phyloP scores from a whole-genome alignment of 92 coral and sea anemone genomes.

The Palythoa heliodiscus region DNA sequence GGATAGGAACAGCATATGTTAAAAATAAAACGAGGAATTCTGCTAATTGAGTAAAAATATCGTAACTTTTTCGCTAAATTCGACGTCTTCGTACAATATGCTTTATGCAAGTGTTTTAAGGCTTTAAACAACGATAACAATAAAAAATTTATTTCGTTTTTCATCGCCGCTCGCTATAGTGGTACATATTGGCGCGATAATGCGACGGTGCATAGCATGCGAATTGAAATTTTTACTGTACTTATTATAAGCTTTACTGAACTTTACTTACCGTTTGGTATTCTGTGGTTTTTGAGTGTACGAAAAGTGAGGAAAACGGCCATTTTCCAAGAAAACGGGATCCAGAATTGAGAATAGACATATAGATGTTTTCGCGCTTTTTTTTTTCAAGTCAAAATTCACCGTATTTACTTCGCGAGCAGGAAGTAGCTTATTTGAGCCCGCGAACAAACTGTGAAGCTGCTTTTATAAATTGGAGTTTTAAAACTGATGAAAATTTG shows the following conservation, averaged over 20 bases:
- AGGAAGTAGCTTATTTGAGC: neutral
- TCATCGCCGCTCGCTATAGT: too few species aligned
- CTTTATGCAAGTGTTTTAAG: too few species aligned
- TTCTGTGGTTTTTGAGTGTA: conserved; percentile 36
- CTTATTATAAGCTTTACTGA: neutral
- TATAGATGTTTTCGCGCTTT: neutral
- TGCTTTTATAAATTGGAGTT: neutral
- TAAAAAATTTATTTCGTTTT: too few species aligned
- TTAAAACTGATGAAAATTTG: neutral
- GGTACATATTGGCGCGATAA: too few species aligned
- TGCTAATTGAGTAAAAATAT: too few species aligned
- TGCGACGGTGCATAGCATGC: neutral
- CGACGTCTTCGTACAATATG: too few species aligned
- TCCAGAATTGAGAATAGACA: neutral
- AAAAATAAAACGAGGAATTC: too few species aligned
- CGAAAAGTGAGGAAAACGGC: conserved; percentile 43
- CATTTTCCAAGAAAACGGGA: conserved; percentile 20
- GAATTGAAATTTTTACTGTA: neutral
- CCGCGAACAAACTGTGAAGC: conserved; percentile 7
- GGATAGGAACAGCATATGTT: too few species aligned
- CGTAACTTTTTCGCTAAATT: too few species aligned
- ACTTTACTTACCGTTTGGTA: conserved; percentile 33
- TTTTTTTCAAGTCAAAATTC: neutral
- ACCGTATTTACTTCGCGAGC: neutral
- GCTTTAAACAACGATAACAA: too few species aligned